A percentile compares a stretch with the other conserved stretches of the same genome.
Evolutionary conservation across 2,888 invertebrate genomes (phyloP).

Genomic region (Dasypogon diadema): DNA sequence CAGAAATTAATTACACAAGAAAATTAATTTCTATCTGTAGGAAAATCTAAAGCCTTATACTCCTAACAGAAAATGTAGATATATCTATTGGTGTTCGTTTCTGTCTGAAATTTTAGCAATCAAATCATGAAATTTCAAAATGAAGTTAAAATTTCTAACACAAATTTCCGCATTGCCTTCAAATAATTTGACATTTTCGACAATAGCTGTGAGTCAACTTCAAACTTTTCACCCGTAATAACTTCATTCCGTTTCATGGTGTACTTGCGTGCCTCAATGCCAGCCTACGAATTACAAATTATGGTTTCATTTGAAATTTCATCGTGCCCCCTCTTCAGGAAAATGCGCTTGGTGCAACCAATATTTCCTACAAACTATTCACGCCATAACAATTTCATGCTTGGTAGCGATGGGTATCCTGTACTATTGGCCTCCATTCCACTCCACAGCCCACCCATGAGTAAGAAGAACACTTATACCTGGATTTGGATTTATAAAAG

Average conservation of each 20-base stretch:
- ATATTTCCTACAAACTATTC: constrained; percentile 35
- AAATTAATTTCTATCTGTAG: too few species aligned
- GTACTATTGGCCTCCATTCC: not conserved
- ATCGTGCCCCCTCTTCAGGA: not conserved
- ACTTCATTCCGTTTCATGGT: constrained; percentile 31
- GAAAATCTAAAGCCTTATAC: too few species aligned
- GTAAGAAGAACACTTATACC: not conserved
- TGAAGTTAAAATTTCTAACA: not conserved
- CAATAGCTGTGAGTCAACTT: constrained; percentile 23
- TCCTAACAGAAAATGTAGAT: too few species aligned
- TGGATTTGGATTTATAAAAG: constrained; percentile 19
- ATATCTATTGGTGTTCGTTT: too few species aligned
- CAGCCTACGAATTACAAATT: constrained; percentile 40
- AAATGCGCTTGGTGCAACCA: constrained; percentile 18
- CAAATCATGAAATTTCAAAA: not conserved
- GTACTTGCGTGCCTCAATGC: constrained; percentile 21
- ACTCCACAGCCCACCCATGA: not conserved
- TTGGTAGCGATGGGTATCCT: not conserved
- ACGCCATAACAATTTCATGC: constrained; percentile 39
- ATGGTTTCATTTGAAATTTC: constrained; percentile 27
- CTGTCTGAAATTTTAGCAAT: too few species aligned
- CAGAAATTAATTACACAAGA: too few species aligned
- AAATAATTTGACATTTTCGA: constrained; percentile 34
- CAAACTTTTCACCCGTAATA: constrained; percentile 38
- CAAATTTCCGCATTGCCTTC: not conserved